Conservation (phyloP, 2,113 vertebrate genomes). For the Lampris megalopsis region DNA sequence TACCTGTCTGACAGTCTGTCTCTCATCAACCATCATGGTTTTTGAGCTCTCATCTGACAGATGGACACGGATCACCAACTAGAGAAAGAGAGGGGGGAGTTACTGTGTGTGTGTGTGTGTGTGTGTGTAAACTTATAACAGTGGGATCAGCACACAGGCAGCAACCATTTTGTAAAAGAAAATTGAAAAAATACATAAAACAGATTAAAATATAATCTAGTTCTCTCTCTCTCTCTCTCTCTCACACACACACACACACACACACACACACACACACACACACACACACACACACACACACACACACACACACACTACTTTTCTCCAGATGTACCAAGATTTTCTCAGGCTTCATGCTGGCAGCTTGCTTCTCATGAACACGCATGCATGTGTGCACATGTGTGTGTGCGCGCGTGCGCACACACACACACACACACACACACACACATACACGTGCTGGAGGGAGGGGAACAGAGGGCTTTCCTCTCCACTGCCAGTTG, state of each 20-base stretch:
- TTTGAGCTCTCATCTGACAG: constrained; percentile 99
- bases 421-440: too few species aligned
- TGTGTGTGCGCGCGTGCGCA: too few species aligned
- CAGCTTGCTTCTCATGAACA: too few species aligned
- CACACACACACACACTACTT: background rate
- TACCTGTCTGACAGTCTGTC: constrained; percentile 95
- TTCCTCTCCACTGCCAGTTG: too few species aligned
- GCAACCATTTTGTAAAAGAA: too few species aligned
- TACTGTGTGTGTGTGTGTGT: background rate
- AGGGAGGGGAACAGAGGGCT: too few species aligned
- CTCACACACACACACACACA: background rate
- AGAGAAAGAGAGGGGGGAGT: background rate
- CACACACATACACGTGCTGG: too few species aligned
- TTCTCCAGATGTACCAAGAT: too few species aligned
- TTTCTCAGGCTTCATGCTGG: too few species aligned
- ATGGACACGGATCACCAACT: constrained; percentile 97
- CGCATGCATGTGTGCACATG: too few species aligned
- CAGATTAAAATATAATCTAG: background rate
- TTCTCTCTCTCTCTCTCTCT: background rate
- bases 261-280: background rate
- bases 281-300: background rate
- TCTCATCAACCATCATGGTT: constrained; percentile 99
- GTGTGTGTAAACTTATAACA: too few species aligned
- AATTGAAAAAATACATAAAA: background rate
- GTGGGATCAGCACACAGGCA: too few species aligned